phyloP scores from a whole-genome alignment of 2,113 vertebrate genomes.

The Tenrec ecaudatus region DNA sequence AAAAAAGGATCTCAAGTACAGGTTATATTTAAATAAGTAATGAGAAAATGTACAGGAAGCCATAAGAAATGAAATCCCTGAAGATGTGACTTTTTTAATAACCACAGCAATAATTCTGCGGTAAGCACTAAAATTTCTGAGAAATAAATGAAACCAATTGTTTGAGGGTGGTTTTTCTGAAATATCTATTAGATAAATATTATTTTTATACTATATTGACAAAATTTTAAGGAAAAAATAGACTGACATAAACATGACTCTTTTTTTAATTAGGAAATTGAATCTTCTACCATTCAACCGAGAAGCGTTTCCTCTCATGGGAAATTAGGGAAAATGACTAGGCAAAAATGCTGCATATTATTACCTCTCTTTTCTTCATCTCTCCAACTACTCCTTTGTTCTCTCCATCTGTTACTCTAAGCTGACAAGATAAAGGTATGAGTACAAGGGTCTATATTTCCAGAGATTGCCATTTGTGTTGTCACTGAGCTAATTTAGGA shows the following conservation, averaged over 20 bases:
- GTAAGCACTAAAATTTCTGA: neutral
- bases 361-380: too few species aligned
- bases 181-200: neutral
- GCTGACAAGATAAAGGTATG: neutral
- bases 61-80: constrained; percentile 46
- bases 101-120: constrained; percentile 17
- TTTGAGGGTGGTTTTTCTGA: neutral
- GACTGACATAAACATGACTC: neutral
- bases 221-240: neutral
- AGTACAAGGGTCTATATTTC: neutral
- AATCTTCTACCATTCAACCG: neutral
- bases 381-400: too few species aligned
- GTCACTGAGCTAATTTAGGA: neutral
- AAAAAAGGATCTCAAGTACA: constrained; percentile 33
- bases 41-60: constrained; percentile 50
- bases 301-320: neutral
- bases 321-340: neutral
- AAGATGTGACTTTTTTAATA: constrained; percentile 51
- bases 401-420: neutral
- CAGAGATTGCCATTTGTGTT: neutral
- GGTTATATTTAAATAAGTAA: constrained; percentile 66
- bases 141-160: constrained; percentile 30
- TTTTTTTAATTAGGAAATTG: constrained; percentile 12
- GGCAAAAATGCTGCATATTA: too few species aligned
- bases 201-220: constrained; percentile 21